Conservation (phyloP, 2,888 invertebrate species). For the Teleogryllus oceanicus region DNA sequence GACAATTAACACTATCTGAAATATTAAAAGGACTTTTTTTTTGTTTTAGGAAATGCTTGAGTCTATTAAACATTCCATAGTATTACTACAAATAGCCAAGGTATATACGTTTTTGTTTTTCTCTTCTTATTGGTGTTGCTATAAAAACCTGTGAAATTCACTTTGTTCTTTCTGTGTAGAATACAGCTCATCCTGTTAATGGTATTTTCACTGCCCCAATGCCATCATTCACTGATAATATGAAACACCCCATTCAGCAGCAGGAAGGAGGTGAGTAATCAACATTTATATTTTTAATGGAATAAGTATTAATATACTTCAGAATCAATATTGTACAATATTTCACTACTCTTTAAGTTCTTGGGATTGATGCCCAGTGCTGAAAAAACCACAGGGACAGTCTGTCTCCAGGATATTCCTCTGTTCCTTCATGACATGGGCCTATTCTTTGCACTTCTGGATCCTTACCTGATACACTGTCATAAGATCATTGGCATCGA, state of each 20-base stretch:
- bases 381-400: no score
- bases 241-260: not conserved
- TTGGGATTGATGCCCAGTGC: no score
- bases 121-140: not conserved
- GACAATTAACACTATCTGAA: not conserved
- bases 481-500: no score
- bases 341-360: no score
- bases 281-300: no score
- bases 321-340: no score
- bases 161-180: slow-evolving; percentile 54
- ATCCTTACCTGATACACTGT: no score
- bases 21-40: not conserved
- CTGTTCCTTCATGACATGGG: no score
- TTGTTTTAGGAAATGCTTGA: slow-evolving; percentile 82
- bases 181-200: slow-evolving; percentile 87
- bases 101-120: slow-evolving; percentile 50
- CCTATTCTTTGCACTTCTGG: no score
- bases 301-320: no score
- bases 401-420: no score
- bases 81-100: slow-evolving; percentile 96
- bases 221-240: not conserved
- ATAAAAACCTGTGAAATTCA: no score
- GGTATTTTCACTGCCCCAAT: slow-evolving; percentile 55
- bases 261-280: not conserved
- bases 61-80: slow-evolving; percentile 97